These are phyloP conservation scores for Clanis bilineata DNA, from an alignment of 2,888 invertebrate genomes.

Conservation along the genomic window DNA sequence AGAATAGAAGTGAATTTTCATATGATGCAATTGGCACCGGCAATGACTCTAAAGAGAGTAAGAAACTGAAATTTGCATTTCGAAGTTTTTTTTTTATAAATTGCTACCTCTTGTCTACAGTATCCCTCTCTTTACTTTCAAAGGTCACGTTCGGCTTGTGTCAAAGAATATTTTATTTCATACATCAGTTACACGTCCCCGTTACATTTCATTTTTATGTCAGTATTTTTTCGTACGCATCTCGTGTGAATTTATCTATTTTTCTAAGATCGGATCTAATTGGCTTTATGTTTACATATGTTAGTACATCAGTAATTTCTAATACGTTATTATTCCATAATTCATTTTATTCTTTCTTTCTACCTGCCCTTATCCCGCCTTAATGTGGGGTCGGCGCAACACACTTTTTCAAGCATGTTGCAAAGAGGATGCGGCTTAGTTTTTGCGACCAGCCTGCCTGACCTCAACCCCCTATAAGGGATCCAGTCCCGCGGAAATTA, in stretches of 20 bases:
- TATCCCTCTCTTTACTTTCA: constrained; percentile 19
- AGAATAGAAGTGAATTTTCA: too few relatives aligned
- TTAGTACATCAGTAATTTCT: too few relatives aligned
- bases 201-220: constrained; percentile 50
- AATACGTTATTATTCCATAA: background rate
- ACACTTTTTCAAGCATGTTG: too few relatives aligned
- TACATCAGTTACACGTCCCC: constrained; percentile 50
- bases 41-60: too few relatives aligned
- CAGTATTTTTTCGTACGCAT: constrained; percentile 32
- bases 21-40: too few relatives aligned
- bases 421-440: too few relatives aligned
- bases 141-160: constrained; percentile 46
- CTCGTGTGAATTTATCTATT: background rate
- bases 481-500: too few relatives aligned
- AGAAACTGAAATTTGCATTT: too few relatives aligned
- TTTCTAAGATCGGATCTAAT: background rate
- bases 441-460: too few relatives aligned
- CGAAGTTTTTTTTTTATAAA: background rate
- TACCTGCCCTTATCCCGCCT: too few relatives aligned
- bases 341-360: background rate
- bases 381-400: too few relatives aligned
- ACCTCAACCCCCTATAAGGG: too few relatives aligned
- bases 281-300: background rate
- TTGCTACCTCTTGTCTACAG: background rate
- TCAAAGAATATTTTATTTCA: constrained; percentile 50